These are phyloP conservation scores for Alviniconcha marisindica DNA, from an alignment of 1,140 invertebrate species.

Conservation along the genomic window DNA sequence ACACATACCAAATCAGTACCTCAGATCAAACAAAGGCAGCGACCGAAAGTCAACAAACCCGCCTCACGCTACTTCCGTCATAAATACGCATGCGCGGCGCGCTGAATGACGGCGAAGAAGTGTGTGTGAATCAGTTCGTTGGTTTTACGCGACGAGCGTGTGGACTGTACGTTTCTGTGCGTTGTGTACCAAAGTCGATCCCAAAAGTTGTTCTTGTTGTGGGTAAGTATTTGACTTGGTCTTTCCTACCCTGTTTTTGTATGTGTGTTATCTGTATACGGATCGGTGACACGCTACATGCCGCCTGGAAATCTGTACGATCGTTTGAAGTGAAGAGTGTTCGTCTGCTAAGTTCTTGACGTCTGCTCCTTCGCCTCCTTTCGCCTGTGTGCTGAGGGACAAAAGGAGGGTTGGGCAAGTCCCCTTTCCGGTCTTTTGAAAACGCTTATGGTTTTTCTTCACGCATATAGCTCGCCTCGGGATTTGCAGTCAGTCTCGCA, in stretches of 20 bases:
- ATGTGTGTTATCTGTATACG: background rate
- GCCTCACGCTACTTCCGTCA: slow-evolving; percentile 4
- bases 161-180: background rate
- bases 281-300: background rate
- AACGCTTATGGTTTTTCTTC: background rate
- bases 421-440: slow-evolving; percentile 1
- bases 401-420: background rate
- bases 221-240: background rate
- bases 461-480: too few relatives aligned
- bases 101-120: background rate
- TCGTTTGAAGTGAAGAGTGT: background rate
- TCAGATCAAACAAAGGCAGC: slow-evolving; percentile 4
- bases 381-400: background rate
- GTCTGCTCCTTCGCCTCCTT: background rate
- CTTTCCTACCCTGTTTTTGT: background rate
- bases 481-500: too few relatives aligned
- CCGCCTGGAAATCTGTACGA: background rate
- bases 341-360: background rate
- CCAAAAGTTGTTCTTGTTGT: background rate
- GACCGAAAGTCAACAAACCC: slow-evolving; percentile 19
- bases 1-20: slow-evolving; percentile 12
- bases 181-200: background rate
- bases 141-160: background rate
- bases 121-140: slow-evolving; percentile 7
- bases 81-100: background rate